These are phyloP conservation scores for Cygnus atratus DNA, from an alignment of 2,113 vertebrate species.

Conservation along the genomic window DNA sequence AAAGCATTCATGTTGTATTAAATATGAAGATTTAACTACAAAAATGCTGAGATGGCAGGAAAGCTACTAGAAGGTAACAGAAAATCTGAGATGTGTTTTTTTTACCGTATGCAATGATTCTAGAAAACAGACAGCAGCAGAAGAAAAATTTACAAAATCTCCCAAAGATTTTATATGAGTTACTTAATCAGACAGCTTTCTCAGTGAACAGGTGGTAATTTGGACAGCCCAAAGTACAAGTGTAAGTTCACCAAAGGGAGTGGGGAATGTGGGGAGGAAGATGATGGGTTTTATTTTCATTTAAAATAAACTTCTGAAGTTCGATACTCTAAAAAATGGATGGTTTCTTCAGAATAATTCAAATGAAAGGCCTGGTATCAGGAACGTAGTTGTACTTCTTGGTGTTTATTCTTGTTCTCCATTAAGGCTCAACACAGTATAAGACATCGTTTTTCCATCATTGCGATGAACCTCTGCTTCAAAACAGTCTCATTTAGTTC, in stretches of 20 bases:
- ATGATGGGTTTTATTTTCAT: background rate
- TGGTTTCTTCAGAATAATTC: background rate
- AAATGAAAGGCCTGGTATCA: background rate
- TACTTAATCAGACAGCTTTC: background rate
- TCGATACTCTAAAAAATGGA: background rate
- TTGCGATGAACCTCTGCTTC: background rate
- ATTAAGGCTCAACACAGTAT: background rate
- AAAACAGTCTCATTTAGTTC: background rate
- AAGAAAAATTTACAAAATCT: background rate
- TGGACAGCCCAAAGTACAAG: slow-evolving; percentile 34
- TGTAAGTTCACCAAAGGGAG: background rate
- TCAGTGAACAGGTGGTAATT: background rate
- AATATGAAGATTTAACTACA: slow-evolving; percentile 14
- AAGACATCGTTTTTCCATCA: background rate
- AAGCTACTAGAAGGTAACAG: slow-evolving; percentile 32
- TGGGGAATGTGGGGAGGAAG: background rate
- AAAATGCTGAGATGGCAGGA: slow-evolving; percentile 61
- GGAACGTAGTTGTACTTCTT: background rate
- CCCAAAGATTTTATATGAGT: slow-evolving; percentile 18
- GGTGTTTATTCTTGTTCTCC: background rate
- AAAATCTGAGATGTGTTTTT: slow-evolving; percentile 34
- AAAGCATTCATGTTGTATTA: slow-evolving; percentile 44
- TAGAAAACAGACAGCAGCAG: slow-evolving; percentile 11
- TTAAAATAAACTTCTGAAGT: background rate
- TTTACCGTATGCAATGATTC: slow-evolving; percentile 8